Percentiles rank a stretch among this genome's conserved stretches.
Evolutionary conservation across 1,140 invertebrate genomes (phyloP).

Genomic region (Ditylenchus dipsaci): DNA sequence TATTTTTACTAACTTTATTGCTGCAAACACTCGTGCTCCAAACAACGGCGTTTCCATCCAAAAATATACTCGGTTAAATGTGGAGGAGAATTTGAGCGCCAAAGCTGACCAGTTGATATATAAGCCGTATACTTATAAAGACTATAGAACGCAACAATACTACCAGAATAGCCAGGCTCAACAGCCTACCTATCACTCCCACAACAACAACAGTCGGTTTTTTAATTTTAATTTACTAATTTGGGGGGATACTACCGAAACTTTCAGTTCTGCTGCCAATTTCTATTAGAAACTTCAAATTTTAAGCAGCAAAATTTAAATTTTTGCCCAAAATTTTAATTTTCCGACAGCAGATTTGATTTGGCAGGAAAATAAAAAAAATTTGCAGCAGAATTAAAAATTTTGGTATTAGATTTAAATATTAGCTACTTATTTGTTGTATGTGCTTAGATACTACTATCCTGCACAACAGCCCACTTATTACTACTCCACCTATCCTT

Average conservation of each 20-base stretch:
- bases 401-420: background rate
- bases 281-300: background rate
- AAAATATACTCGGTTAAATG: background rate
- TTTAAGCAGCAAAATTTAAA: too few relatives aligned
- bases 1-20: background rate
- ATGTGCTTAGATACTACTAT: background rate
- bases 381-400: background rate
- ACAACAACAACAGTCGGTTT: background rate
- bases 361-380: too few relatives aligned
- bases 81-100: background rate
- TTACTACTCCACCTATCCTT: slow-evolving; percentile 1
- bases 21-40: background rate
- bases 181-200: background rate
- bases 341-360: too few relatives aligned
- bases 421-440: background rate
- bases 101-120: slow-evolving; percentile 2
- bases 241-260: background rate
- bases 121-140: background rate
- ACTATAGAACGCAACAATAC: background rate
- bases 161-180: background rate
- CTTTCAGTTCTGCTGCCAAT: background rate
- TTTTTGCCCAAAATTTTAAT: too few relatives aligned
- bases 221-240: background rate
- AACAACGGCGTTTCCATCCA: background rate
- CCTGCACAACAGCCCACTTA: background rate